These are phyloP conservation scores for Tragelaphus scriptus DNA, from an alignment of 2,113 vertebrate genomes.

Conservation along the genomic window DNA sequence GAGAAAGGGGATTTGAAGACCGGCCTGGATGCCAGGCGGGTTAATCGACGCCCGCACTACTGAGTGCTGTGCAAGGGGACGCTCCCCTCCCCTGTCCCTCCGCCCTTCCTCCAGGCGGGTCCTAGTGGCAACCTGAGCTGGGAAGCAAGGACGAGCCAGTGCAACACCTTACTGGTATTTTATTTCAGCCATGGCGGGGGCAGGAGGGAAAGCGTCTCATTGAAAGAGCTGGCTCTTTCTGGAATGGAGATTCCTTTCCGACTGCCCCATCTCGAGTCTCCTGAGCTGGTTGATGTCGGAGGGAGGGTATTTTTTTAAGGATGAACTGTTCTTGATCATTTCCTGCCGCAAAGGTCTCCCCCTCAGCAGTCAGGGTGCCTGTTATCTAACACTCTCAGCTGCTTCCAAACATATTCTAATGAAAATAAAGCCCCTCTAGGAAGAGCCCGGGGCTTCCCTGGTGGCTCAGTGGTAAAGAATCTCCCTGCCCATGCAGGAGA, in stretches of 20 bases:
- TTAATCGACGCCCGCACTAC: background rate
- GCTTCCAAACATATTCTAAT: background rate
- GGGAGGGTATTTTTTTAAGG: slow-evolving; percentile 59
- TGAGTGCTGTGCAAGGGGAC: fast-evolving
- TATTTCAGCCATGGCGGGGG: background rate
- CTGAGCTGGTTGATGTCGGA: background rate
- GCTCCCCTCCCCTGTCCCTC: background rate
- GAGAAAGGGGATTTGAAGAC: background rate
- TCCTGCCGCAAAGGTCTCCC: slow-evolving; percentile 21
- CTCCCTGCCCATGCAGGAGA: background rate
- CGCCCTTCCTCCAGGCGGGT: background rate
- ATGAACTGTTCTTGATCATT: slow-evolving; percentile 38
- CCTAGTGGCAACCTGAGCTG: background rate
- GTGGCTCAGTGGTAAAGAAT: background rate
- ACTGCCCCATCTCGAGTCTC: background rate
- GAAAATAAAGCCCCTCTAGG: background rate
- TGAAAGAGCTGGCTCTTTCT: background rate
- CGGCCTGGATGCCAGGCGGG: background rate
- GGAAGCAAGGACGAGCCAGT: background rate
- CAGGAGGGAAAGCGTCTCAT: background rate
- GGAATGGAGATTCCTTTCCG: slow-evolving; percentile 2
- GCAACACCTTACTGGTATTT: background rate
- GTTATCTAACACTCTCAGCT: background rate
- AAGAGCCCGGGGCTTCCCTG: background rate
- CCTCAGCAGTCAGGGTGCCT: background rate